phyloP scores from a whole-genome alignment of 1,140 invertebrate species.

The Atta colombica region DNA sequence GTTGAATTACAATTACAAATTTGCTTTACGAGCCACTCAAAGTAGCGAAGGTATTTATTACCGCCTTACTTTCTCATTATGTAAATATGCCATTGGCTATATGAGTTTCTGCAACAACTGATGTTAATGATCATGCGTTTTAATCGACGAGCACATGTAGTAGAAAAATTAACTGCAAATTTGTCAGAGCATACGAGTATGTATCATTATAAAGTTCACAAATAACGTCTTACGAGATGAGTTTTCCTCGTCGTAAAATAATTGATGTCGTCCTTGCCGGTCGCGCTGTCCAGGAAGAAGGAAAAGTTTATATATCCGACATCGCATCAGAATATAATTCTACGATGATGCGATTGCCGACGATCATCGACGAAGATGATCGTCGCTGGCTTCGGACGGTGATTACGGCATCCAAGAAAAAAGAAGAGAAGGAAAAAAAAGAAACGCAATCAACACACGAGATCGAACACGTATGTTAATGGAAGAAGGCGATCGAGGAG shows the following conservation, averaged over 20 bases:
- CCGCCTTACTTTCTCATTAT: conserved; percentile 67
- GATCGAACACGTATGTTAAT: conserved; percentile 46
- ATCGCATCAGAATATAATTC: conserved; percentile 34
- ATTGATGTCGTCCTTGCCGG: conserved; percentile 29
- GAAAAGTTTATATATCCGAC: conserved; percentile 31
- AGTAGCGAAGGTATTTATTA: conserved; percentile 32
- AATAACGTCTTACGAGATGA: background rate
- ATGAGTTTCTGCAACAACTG: background rate
- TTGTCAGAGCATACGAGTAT: background rate
- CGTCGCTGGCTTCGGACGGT: conserved; percentile 18
- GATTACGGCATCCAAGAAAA: background rate
- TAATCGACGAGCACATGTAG: conserved; percentile 17
- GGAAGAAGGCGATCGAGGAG: conserved; percentile 39
- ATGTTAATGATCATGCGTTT: conserved; percentile 4
- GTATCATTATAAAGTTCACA: conserved; percentile 16
- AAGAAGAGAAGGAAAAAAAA: background rate
- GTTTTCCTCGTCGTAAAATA: background rate
- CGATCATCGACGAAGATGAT: conserved; percentile 29
- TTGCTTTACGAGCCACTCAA: conserved; percentile 33
- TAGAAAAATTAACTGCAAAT: conserved; percentile 26
- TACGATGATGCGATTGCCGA: background rate
- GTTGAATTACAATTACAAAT: conserved; percentile 71
- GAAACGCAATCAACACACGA: conserved; percentile 9
- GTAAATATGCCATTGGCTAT: conserved; percentile 55
- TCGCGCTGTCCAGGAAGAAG: background rate